Base-by-base conservation (phyloP, 2,888 invertebrate species). In the Prenolepis imparis region DNA sequence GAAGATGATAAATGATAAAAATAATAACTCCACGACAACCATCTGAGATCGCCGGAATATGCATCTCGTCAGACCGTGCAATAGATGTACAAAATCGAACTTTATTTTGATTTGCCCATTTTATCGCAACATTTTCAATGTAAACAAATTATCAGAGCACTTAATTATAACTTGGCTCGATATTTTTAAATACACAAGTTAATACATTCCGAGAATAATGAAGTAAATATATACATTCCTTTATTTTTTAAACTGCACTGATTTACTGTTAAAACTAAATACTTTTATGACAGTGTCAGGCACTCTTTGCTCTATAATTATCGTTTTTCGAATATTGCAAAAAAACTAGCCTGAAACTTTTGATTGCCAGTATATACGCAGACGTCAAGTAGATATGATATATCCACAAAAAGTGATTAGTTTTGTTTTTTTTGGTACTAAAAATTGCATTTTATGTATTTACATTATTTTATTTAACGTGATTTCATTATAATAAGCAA, bases 141-240 rank as follows among this genome's bases (percentile, higher is more conserved):
- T 21, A 64, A 64, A 64, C 39, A 39, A 64, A 64, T 63, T 11
- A 4, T 39, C 21, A 64, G n/a, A 21, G 63, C 9, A n/a, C 12
- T 3, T 36, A 12, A 9, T 63, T 15, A 63, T 63, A 63, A 36
- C 36, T 63, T 63, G 63, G 36, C 36, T 36, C 63, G 21, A 64
- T 64, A 61, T 32, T 61, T 61, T 63, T 63, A 36, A 63, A 63
- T 36, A 63, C 18, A 18, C 61, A 61, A 61, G 36, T 63, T 63
- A 36, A 63, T 6, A 6, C 36, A 63, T 3, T 63, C 63, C 9
- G 9, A 36, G 36, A 63, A 36, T 36, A 36, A 63, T 59, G 15
- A 59, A 59, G 59, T 59, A 59, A 59, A 59, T 59, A 59, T 59
- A 15, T 59, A 28, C 59, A 59, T 59, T 59, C 28, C 15, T 59